These are phyloP conservation scores for Tragelaphus scriptus DNA, from an alignment of 2,113 vertebrate species.

Conservation along the genomic window DNA sequence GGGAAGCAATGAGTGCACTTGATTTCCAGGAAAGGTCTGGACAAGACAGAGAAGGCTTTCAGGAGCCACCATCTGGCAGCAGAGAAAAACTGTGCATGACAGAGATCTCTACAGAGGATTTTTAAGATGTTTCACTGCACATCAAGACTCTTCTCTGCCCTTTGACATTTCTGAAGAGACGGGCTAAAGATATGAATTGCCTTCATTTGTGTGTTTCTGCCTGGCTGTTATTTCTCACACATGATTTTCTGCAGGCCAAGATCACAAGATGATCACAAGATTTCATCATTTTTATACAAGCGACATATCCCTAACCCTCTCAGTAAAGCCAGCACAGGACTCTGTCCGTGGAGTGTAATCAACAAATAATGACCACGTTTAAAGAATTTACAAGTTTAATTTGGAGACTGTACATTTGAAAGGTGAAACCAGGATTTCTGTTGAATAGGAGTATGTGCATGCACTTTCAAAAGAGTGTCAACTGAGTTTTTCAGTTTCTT, in stretches of 20 bases:
- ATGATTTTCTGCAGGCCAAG: not conserved
- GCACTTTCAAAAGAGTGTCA: not conserved
- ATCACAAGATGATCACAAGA: not conserved
- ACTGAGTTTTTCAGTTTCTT: not conserved
- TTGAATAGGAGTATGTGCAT: not conserved
- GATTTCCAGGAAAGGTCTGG: not conserved
- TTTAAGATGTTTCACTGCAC: not conserved
- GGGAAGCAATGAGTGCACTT: not conserved
- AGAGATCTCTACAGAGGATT: not conserved
- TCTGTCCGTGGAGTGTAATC: not conserved
- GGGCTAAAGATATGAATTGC: not conserved
- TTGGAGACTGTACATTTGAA: not conserved
- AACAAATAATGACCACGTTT: not conserved
- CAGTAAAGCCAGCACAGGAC: not conserved
- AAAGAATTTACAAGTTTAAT: not conserved
- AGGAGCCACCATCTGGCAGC: not conserved
- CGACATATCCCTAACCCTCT: not conserved
- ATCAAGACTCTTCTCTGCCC: not conserved
- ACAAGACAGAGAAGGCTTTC: not conserved
- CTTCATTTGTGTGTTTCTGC: not conserved
- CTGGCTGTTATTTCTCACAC: not conserved
- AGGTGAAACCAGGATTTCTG: not conserved
- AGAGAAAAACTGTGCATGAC: not conserved
- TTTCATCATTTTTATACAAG: not conserved
- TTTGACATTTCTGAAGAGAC: not conserved